phyloP scores from a whole-genome alignment of 2,888 invertebrate species.

The Portevinia maculata region DNA sequence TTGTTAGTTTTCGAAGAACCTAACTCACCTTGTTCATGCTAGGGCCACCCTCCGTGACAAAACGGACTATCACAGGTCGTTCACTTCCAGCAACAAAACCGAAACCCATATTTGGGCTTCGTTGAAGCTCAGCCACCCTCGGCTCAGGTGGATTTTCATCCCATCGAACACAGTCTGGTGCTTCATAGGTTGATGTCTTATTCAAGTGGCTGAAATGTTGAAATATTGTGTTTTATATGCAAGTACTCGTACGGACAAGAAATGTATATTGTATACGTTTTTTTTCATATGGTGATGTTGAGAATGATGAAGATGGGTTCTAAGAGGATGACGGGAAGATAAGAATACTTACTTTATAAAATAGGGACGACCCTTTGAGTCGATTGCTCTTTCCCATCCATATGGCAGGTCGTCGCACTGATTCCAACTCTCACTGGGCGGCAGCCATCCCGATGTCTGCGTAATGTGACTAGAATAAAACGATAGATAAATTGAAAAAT shows the following conservation, averaged over 20 bases:
- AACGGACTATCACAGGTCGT: conserved; percentile 94
- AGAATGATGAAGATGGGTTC: not conserved
- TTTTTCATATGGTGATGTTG: conserved; percentile 8
- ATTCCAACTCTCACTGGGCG: conserved; percentile 93
- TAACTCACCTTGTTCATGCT: conserved; percentile 90
- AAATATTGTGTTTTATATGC: conserved; percentile 13
- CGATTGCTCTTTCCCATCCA: conserved; percentile 95
- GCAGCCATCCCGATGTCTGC: conserved; percentile 93
- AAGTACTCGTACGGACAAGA: conserved; percentile 21
- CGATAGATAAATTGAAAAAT: not conserved
- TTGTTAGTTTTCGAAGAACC: not conserved
- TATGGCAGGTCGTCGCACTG: conserved; percentile 89
- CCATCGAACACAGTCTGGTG: conserved; percentile 86
- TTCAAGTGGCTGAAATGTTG: conserved; percentile 87
- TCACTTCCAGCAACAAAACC: conserved; percentile 98
- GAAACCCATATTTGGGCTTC: conserved; percentile 92
- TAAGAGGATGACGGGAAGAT: not conserved
- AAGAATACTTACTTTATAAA: conserved; percentile 88
- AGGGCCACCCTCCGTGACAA: conserved; percentile 94
- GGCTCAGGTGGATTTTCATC: conserved; percentile 91
- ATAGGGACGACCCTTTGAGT: conserved; percentile 90
- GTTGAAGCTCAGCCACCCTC: conserved; percentile 88
- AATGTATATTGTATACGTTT: conserved; percentile 9
- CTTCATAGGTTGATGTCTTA: conserved; percentile 95
- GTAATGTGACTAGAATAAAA: conserved; percentile 88